Conservation (phyloP, 2,113 vertebrate genomes). For the Silurus glanis region DNA sequence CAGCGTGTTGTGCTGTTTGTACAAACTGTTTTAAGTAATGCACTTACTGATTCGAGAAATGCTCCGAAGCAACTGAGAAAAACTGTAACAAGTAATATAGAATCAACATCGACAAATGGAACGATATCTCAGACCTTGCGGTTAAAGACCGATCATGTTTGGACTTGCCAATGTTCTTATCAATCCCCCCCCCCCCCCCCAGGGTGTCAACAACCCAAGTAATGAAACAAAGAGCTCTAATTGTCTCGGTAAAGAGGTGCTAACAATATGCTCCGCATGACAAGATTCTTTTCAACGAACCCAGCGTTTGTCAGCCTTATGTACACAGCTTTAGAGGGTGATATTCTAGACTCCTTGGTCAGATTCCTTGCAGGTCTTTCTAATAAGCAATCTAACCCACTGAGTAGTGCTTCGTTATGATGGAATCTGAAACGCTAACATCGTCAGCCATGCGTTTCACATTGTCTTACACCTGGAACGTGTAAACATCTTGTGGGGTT, state of each 20-base stretch:
- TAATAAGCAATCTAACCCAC: slow-evolving; percentile 34
- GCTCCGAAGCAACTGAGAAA: too few species aligned
- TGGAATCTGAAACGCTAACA: slow-evolving; percentile 44
- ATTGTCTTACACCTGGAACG: slow-evolving; percentile 38
- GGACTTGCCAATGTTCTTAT: slow-evolving; percentile 23
- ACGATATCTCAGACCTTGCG: neutral
- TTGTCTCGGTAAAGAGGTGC: slow-evolving; percentile 24
- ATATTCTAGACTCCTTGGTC: slow-evolving; percentile 16
- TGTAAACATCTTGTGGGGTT: slow-evolving; percentile 40
- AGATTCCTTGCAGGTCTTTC: slow-evolving; percentile 10
- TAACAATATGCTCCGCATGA: slow-evolving; percentile 1
- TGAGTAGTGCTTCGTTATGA: slow-evolving; percentile 33
- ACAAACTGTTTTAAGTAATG: too few species aligned
- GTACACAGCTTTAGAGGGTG: slow-evolving; percentile 32
- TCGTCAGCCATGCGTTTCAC: slow-evolving; percentile 31
- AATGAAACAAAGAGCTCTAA: slow-evolving; percentile 33
- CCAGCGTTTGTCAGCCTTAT: slow-evolving; percentile 16
- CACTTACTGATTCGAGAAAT: too few species aligned
- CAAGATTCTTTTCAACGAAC: slow-evolving; percentile 23
- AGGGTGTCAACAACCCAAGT: slow-evolving; percentile 15
- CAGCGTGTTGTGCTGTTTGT: too few species aligned
- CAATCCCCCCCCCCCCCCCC: neutral
- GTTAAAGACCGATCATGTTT: neutral
- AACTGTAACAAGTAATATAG: neutral
- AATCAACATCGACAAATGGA: neutral